Conservation (phyloP, 2,888 invertebrate species). For the Xestia c-nigrum region DNA sequence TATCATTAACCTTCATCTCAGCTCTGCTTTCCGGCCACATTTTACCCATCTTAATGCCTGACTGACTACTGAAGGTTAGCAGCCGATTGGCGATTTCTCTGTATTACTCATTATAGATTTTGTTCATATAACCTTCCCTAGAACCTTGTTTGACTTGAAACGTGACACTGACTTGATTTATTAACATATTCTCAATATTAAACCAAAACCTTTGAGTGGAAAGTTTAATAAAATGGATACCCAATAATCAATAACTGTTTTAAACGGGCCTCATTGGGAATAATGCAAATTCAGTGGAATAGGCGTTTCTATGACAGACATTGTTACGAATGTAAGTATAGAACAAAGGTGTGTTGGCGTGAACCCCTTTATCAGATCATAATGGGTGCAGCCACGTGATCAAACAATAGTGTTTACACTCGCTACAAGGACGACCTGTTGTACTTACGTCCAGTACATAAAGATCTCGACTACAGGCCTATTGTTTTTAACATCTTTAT, state of each 20-base stretch:
- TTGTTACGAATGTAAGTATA: slow-evolving; percentile 65
- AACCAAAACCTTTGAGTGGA: slow-evolving; percentile 21
- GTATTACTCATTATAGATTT: slow-evolving; percentile 58
- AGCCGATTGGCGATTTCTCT: slow-evolving; percentile 61
- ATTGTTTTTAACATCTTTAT: slow-evolving; percentile 74
- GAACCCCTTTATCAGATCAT: slow-evolving; percentile 84
- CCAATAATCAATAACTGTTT: slow-evolving; percentile 26
- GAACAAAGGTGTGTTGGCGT: slow-evolving; percentile 79
- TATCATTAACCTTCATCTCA: slow-evolving; percentile 54
- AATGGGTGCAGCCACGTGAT: slow-evolving; percentile 85
- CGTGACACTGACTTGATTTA: slow-evolving; percentile 61
- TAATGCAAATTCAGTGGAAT: slow-evolving; percentile 58
- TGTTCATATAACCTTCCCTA: slow-evolving; percentile 66
- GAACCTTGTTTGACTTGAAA: slow-evolving; percentile 67
- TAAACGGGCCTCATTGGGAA: slow-evolving; percentile 33
- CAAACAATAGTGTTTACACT: slow-evolving; percentile 88
- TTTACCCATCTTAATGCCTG: slow-evolving; percentile 64
- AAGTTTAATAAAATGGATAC: neutral
- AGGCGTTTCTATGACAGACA: slow-evolving; percentile 64
- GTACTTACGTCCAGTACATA: slow-evolving; percentile 73
- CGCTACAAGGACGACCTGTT: slow-evolving; percentile 80
- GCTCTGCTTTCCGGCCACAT: slow-evolving; percentile 51
- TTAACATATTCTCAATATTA: slow-evolving; percentile 61
- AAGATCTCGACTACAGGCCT: slow-evolving; percentile 73
- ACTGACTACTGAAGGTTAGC: slow-evolving; percentile 65